A percentile compares a stretch with the other conserved stretches of the same genome.
Evolutionary conservation across 2,113 vertebrate species (phyloP).

Genomic region (Raphicerus campestris): DNA sequence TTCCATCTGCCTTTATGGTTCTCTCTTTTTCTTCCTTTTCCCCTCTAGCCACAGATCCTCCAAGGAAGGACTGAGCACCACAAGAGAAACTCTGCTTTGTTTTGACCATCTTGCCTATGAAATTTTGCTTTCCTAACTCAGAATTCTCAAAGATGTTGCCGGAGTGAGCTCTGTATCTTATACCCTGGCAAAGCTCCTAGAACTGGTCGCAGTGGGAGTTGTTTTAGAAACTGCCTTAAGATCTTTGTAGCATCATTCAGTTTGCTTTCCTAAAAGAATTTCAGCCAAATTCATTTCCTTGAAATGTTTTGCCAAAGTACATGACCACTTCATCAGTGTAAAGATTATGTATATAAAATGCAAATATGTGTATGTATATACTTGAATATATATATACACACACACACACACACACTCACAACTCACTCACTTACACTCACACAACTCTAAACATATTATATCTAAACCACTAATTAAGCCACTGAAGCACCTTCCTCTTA

Average conservation of each 20-base stretch:
- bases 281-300: constrained; percentile 12
- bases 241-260: constrained; percentile 31
- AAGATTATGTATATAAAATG: background rate
- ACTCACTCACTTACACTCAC: no score
- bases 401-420: background rate
- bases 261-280: constrained; percentile 55
- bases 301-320: constrained; percentile 42
- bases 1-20: background rate
- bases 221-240: constrained; percentile 52
- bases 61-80: background rate
- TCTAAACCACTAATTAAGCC: background rate
- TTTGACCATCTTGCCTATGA: constrained; percentile 28
- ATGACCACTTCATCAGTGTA: constrained; percentile 26
- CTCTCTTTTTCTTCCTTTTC: background rate
- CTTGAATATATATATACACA: background rate
- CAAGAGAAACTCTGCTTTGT: background rate
- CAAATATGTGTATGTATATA: background rate
- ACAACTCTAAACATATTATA: background rate
- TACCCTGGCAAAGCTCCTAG: constrained; percentile 50
- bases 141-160: constrained; percentile 36
- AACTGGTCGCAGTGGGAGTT: constrained; percentile 40
- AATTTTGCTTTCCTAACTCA: constrained; percentile 36
- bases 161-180: constrained; percentile 32
- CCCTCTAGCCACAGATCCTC: background rate
- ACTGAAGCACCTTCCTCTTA: background rate